phyloP scores from a whole-genome alignment of 2,797 vertebrate genomes.

The Arrhamphus sclerolepis region DNA sequence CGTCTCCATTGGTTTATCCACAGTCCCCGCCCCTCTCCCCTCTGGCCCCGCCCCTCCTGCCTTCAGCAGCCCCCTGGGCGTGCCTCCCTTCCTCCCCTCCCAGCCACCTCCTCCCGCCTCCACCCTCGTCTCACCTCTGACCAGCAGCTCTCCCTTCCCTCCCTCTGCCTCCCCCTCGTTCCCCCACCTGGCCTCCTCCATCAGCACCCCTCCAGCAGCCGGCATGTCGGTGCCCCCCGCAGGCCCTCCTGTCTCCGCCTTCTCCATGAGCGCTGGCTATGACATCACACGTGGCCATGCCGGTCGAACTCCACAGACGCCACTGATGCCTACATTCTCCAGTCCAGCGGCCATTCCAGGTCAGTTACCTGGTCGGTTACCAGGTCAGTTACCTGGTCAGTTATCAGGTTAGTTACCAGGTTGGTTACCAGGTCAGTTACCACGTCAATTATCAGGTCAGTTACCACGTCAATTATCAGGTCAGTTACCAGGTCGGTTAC shows the following conservation, averaged over 20 bases:
- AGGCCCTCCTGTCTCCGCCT: constrained; percentile 84
- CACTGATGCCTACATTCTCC: constrained; percentile 91
- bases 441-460: too few species aligned
- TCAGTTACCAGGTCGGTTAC: too few species aligned
- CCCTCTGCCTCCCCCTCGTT: constrained; percentile 33
- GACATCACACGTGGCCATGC: constrained; percentile 96
- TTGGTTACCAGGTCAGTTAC: too few species aligned
- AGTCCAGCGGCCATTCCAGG: constrained; percentile 81
- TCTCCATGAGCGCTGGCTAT: constrained; percentile 83
- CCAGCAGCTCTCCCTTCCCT: constrained; percentile 36
- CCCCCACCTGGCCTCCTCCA: constrained; percentile 52
- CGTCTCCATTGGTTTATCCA: constrained; percentile 53
- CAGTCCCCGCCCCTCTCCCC: constrained; percentile 56
- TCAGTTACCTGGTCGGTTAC: too few species aligned
- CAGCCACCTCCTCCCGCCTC: constrained; percentile 40
- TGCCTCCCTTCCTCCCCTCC: constrained; percentile 41
- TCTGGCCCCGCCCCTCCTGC: constrained; percentile 61
- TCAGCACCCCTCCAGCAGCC: constrained; percentile 48
- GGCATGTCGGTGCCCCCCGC: constrained; percentile 75
- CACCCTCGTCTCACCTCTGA: constrained; percentile 50
- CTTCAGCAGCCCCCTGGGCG: constrained; percentile 46
- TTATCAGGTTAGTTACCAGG: too few species aligned
- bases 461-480: too few species aligned
- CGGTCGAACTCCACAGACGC: constrained; percentile 93
- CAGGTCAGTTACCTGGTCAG: too few species aligned